Evolutionary conservation across 2,113 vertebrate genomes (phyloP), one percentile per base, ranked within the genome.

Genomic region (Melospiza georgiana): DNA sequence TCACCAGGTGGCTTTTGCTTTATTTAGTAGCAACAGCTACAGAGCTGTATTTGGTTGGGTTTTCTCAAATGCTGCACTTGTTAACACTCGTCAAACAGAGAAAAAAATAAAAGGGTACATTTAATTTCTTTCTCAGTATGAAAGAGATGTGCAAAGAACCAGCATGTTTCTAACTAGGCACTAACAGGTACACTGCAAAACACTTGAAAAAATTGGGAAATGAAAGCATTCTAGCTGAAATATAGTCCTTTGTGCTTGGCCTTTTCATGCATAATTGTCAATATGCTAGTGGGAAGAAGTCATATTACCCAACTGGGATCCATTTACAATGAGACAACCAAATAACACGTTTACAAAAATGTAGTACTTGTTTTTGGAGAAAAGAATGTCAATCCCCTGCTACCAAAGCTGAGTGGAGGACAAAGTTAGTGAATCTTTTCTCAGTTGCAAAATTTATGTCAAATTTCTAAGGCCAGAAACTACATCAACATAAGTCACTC

Each of bases 381-480:
- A 95, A 96, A 96, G 58, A 94, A 95, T 89, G 55, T 12, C 28
- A 21, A 92, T 96, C 39, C 39, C 82, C 63, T 68, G 66, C 81
- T 92, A 97, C 78, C 84, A 97, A 97, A 96, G 67, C 84, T 46
- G 9, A 94, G 74, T 41, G 28, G 68, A 91, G 37, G 85, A 65
- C 88, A 97, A 78, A 97, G 93, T 96, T 90, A 94, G 94, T 77
- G 97, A 97, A 97, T 91, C 85, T 97, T 97, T 97, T 90, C 95
- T 96, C 91, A 96, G 93, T 58, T 96, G 82, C 89, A 96, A 97
- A 98, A 97, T 96, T 85, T 92, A 89, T 89, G 90, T 97, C 95
- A 95, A 94, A 94, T 97, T 97, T 82, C 81, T 94, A 92, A 95
- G 91, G 76, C 66, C 27, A 28, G 96, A 96, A 96, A 97, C 68